Base-by-base conservation (phyloP, 2,888 invertebrate species). In the Tipula confusa region DNA sequence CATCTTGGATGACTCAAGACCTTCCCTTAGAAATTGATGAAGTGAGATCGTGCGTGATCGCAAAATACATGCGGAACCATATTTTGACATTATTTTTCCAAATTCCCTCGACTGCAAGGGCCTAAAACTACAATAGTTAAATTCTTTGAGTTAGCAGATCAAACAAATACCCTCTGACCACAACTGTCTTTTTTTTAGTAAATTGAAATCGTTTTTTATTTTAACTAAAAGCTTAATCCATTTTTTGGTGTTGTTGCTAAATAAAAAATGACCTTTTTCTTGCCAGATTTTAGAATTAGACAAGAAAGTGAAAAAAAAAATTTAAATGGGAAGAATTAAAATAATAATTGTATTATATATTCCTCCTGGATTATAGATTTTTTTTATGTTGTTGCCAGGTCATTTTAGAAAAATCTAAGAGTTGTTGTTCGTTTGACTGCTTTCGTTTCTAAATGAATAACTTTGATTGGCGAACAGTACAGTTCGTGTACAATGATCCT, bases 251-350 rank as follows among this genome's bases (percentile, higher is more conserved):
- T 64, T 24, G 24, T 24, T 64, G 64, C 24, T 24, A 64, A 64
- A 64, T 64, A 64, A 64, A 64, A 64, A 64, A 64, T 64, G 64
- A 64, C 64, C 64, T 24, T 43, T 64, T 64, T 64, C 15, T 64
- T 64, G 24, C 24, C 64, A 64, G 24, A 64, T 64, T 64, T 64
- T 24, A 18, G 64, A 64, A 64, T 64, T 24, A 64, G 64, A 64
- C 64, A 7, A 64, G 64, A 9, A 13, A 13, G 3, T 4, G 13
- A 1, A 38, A 38, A 38, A 38, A 38, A 38, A 64, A 64, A 33
- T 24, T 64, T 64, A 64, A 64, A 64, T 64, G 64, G 64, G 24
- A 24, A 18, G 64, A 64, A 64, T 64, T 64, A 64, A 64, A 64
- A 64, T 64, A 64, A 64, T 64, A 64, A 64, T 64, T 64, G 64